Evolutionary conservation across 2,888 invertebrate genomes (phyloP).

Genomic region (Conomelus anceps): DNA sequence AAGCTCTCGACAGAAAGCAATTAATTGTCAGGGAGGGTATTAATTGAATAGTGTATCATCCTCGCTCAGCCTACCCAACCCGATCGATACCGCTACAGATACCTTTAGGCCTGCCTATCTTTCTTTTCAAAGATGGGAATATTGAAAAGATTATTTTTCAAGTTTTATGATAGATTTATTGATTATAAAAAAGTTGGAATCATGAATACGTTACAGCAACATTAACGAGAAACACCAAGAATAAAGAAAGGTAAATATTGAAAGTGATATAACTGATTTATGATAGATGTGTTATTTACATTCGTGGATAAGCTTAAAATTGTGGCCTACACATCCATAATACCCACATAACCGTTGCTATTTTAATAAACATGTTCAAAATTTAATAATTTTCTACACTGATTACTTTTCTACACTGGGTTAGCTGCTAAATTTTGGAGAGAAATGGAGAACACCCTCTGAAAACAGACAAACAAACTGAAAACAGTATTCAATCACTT

Average conservation of each 20-base stretch:
- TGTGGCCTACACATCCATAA: too few relatives aligned
- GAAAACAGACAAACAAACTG: too few relatives aligned
- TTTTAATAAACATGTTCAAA: too few relatives aligned
- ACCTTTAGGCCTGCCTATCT: too few relatives aligned
- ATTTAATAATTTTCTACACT: too few relatives aligned
- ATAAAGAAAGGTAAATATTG: not conserved
- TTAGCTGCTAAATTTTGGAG: too few relatives aligned
- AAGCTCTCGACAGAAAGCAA: not conserved
- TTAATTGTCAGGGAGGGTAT: not conserved
- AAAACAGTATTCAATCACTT: too few relatives aligned
- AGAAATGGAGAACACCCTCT: too few relatives aligned
- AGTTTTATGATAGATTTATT: not conserved
- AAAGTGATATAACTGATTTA: not conserved
- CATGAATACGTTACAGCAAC: not conserved
- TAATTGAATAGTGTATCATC: not conserved
- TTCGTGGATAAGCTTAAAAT: too few relatives aligned
- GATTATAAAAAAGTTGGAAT: not conserved
- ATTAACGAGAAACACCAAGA: not conserved
- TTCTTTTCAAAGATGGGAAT: too few relatives aligned
- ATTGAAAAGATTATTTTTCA: not conserved
- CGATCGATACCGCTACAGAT: not conserved
- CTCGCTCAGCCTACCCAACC: not conserved
- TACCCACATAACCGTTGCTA: too few relatives aligned
- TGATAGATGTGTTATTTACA: not conserved
- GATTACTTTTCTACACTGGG: too few relatives aligned